Conservation (phyloP, 2,888 invertebrate species). For the Heteromyza rotundicornis region DNA sequence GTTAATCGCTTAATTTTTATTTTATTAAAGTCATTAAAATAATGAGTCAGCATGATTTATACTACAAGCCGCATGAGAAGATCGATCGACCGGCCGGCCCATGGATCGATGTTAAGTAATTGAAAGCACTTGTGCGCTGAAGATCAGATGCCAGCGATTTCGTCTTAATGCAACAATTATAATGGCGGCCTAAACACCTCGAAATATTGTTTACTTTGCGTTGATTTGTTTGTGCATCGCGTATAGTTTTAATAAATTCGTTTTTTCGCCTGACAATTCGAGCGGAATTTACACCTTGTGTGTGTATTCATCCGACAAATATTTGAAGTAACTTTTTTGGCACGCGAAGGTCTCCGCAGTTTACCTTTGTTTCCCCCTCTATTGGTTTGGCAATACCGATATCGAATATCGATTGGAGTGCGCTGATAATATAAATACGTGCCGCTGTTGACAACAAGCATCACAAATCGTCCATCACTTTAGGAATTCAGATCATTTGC, state of each 20-base stretch:
- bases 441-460: background rate
- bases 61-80: background rate
- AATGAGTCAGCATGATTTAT: slow-evolving; percentile 9
- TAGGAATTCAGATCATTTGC: background rate
- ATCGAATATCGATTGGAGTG: no score
- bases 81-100: slow-evolving; percentile 3
- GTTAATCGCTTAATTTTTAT: slow-evolving; percentile 17
- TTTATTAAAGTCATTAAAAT: slow-evolving; percentile 19
- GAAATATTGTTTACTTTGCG: no score
- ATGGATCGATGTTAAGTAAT: no score
- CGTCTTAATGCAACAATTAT: no score
- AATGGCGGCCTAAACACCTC: no score
- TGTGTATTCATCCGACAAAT: background rate
- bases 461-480: background rate
- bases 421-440: slow-evolving; percentile 14
- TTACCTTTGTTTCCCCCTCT: background rate
- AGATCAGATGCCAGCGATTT: background rate
- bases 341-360: background rate
- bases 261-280: background rate
- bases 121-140: no score
- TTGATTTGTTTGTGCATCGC: no score
- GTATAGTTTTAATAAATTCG: no score
- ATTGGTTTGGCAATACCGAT: no score
- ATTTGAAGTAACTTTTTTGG: background rate
- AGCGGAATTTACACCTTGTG: background rate